Evolutionary conservation across 2,113 vertebrate species (phyloP).

Genomic region (Pao palembangensis): DNA sequence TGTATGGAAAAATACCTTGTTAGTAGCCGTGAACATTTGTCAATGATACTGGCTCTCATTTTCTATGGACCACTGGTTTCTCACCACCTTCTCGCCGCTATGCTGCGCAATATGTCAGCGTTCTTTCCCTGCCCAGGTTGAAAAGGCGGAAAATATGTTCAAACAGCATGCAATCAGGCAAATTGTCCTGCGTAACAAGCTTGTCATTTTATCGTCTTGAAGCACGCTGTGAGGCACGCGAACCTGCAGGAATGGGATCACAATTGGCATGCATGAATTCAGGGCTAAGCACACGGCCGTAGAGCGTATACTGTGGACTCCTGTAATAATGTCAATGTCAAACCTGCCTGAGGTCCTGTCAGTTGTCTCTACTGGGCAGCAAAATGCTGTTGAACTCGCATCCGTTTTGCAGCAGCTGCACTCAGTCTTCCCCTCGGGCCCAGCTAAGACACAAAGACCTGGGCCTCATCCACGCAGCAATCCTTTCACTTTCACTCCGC

Average conservation of each 20-base stretch:
- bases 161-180: background rate
- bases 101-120: conserved; percentile 15
- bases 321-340: no score
- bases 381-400: background rate
- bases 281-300: conserved; percentile 1
- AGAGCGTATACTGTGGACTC: background rate
- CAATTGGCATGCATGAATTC: background rate
- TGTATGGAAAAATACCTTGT: conserved; percentile 8
- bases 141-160: conserved; percentile 1
- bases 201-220: background rate
- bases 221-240: no score
- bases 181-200: background rate
- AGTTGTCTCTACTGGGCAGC: no score
- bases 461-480: background rate
- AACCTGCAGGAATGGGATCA: no score
- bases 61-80: conserved; percentile 28
- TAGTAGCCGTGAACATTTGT: conserved; percentile 2
- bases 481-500: background rate
- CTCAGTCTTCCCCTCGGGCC: background rate
- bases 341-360: no score
- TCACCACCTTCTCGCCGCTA: conserved; percentile 5
- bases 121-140: conserved; percentile 7
- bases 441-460: background rate
- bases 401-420: background rate
- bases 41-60: conserved; percentile 13